These are phyloP conservation scores for Gonocerus acuteangulatus DNA, from an alignment of 2,888 invertebrate genomes.

Conservation along the genomic window DNA sequence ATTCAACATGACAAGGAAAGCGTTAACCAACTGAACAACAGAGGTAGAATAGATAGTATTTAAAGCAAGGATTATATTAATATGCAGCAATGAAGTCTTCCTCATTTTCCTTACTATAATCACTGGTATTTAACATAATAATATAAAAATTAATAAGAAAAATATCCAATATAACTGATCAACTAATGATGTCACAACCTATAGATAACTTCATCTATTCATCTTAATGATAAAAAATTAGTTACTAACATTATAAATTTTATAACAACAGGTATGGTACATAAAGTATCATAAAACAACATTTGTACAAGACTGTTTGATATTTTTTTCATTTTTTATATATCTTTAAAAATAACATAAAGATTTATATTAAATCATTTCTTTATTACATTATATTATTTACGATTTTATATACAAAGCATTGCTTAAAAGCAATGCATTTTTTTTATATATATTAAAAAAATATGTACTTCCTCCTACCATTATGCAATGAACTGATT, in stretches of 20 bases:
- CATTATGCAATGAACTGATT: not conserved
- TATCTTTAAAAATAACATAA: slow-evolving; percentile 22
- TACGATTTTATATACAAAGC: slow-evolving; percentile 24
- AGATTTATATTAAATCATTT: slow-evolving; percentile 22
- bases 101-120: no score
- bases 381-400: slow-evolving; percentile 21
- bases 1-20: no score
- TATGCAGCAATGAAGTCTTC: no score
- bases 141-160: not conserved
- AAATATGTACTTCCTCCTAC: slow-evolving; percentile 9
- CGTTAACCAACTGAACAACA: no score
- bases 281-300: slow-evolving; percentile 28
- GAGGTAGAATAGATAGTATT: no score
- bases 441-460: slow-evolving; percentile 1
- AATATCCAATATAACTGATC: not conserved
- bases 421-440: slow-evolving; percentile 11
- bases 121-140: no score
- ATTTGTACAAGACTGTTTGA: slow-evolving; percentile 25
- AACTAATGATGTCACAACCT: slow-evolving; percentile 17
- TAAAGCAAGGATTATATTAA: no score
- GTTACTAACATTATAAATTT: slow-evolving; percentile 23
- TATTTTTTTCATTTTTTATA: slow-evolving; percentile 10
- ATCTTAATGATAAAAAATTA: slow-evolving; percentile 18
- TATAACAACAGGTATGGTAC: slow-evolving; percentile 25
- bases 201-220: slow-evolving; percentile 12